Conservation (phyloP, 2,113 vertebrate genomes). For the Proterorhinus semilunaris region DNA sequence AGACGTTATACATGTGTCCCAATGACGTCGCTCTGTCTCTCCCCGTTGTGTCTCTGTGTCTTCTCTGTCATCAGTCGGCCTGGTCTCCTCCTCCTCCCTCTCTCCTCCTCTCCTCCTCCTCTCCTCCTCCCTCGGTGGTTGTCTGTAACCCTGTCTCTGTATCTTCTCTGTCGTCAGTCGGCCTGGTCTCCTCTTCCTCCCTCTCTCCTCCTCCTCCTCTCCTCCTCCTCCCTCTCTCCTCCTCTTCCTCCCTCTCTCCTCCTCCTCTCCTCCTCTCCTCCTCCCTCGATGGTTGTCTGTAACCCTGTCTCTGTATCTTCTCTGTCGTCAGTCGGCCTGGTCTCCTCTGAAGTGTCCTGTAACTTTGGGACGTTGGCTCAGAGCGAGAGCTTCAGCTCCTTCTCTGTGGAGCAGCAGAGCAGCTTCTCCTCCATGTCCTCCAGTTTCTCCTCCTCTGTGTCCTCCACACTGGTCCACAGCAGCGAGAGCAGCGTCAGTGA, state of each 20-base stretch:
- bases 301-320: background rate
- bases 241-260: background rate
- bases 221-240: background rate
- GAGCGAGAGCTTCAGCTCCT: slow-evolving; percentile 61
- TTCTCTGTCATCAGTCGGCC: background rate
- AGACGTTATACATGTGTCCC: background rate
- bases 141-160: background rate
- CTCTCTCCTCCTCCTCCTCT: background rate
- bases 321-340: background rate
- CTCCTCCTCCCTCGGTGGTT: background rate
- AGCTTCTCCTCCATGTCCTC: background rate
- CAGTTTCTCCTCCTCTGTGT: background rate
- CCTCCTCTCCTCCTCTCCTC: background rate
- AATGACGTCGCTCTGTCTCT: background rate
- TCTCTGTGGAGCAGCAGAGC: slow-evolving; percentile 66
- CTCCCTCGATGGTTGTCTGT: background rate
- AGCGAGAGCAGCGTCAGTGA: too few relatives aligned
- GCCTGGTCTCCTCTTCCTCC: background rate
- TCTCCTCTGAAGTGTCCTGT: background rate
- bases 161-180: background rate
- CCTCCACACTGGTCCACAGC: background rate
- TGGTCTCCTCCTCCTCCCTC: background rate
- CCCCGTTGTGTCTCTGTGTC: too few relatives aligned
- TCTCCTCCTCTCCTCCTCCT: background rate
- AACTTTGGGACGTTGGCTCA: background rate